phyloP scores from a whole-genome alignment of 1,140 invertebrate genomes.

The Drosophila pseudoobscura region DNA sequence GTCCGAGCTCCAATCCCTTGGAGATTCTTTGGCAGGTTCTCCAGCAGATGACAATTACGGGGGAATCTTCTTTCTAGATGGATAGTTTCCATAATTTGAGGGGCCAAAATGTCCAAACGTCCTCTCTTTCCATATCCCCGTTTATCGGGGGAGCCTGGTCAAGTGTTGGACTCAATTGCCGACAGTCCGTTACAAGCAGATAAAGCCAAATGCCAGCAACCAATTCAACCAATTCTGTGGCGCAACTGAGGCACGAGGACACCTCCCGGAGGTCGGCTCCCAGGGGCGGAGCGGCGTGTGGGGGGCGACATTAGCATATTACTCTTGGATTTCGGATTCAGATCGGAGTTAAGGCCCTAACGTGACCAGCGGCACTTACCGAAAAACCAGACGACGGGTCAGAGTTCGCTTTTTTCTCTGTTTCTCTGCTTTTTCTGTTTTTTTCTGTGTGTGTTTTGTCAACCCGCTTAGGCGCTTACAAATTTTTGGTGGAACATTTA shows the following conservation, averaged over 20 bases:
- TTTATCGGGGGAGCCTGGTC: slow-evolving; percentile 3
- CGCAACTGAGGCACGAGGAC: slow-evolving; percentile 34
- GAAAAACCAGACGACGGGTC: too few species aligned
- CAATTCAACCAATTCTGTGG: slow-evolving; percentile 1
- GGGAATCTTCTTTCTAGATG: too few species aligned
- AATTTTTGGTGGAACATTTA: slow-evolving; percentile 61
- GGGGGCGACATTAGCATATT: slow-evolving; percentile 62
- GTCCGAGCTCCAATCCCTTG: too few species aligned
- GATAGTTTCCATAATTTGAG: too few species aligned
- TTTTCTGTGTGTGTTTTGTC: slow-evolving; percentile 30
- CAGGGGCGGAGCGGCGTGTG: neutral
- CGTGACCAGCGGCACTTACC: slow-evolving; percentile 71
- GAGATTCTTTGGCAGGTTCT: too few species aligned
- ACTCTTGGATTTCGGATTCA: slow-evolving; percentile 18
- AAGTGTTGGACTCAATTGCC: slow-evolving; percentile 72
- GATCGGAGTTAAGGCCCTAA: slow-evolving; percentile 16
- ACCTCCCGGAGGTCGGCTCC: slow-evolving; percentile 19
- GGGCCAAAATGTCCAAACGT: too few species aligned
- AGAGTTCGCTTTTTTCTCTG: neutral
- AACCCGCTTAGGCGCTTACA: slow-evolving; percentile 16
- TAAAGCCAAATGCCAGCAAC: slow-evolving; percentile 41
- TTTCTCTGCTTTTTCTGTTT: neutral
- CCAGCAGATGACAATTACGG: too few species aligned
- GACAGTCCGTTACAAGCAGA: slow-evolving; percentile 61
- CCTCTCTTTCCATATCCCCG: too few species aligned